These are phyloP conservation scores for Zaprionus ghesquierei DNA, from an alignment of 1,140 invertebrate species.

Conservation along the genomic window DNA sequence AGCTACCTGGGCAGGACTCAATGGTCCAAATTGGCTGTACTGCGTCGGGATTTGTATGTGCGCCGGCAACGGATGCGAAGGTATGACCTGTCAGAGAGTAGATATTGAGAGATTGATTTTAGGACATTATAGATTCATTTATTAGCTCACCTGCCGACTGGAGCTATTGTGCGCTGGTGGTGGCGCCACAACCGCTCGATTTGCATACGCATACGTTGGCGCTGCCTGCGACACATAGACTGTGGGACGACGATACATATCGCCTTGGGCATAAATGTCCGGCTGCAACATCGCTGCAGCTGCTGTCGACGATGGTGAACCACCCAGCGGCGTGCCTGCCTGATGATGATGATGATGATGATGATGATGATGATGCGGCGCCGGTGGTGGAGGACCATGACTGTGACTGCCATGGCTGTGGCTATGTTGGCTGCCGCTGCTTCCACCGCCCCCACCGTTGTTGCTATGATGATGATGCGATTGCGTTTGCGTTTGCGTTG, in stretches of 20 bases:
- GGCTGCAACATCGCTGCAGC: constrained; percentile 83
- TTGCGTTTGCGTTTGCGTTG: background rate
- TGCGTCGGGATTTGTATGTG: constrained; percentile 91
- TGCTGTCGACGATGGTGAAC: constrained; percentile 72
- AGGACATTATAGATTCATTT: too few relatives aligned
- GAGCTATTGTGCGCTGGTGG: constrained; percentile 94
- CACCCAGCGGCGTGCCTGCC: constrained; percentile 78
- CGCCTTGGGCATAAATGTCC: constrained; percentile 84
- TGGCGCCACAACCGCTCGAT: constrained; percentile 89
- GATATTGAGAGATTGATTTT: too few relatives aligned
- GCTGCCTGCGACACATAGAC: constrained; percentile 85
- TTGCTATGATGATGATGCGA: constrained; percentile 44
- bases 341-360: constrained; percentile 71
- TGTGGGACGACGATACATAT: constrained; percentile 85
- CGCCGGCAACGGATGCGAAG: constrained; percentile 91
- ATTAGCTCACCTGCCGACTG: constrained; percentile 86
- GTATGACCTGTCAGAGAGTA: constrained; percentile 69
- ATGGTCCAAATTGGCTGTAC: constrained; percentile 86
- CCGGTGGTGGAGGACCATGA: too few relatives aligned
- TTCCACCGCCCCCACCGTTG: background rate
- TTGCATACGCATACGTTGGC: constrained; percentile 82
- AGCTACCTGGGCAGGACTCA: constrained; percentile 88
- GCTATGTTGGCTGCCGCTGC: constrained; percentile 31
- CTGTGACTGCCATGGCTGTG: constrained; percentile 40
- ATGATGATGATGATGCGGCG: constrained; percentile 79